Base-by-base conservation (phyloP, 2,113 vertebrate genomes). In the Sapajus apella region DNA sequence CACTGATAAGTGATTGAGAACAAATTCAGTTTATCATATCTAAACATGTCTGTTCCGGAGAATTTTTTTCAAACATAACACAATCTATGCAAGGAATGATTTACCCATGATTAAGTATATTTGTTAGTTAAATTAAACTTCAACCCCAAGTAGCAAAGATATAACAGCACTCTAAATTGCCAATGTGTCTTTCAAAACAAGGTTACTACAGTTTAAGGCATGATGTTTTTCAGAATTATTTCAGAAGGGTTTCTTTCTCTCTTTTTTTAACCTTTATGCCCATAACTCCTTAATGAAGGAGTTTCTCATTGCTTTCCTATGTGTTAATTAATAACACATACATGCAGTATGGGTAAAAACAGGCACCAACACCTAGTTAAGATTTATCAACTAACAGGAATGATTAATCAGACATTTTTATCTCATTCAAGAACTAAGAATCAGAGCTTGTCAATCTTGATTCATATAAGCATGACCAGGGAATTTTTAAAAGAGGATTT, bases 161-260 rank as follows among this genome's bases (percentile, higher is more conserved):
- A 79, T 12, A 61, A 47, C 1, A 52, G 30, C 23, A 72, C 2
- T 66, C 68, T 25, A 23, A 72, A 90, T 64, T 52, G 16, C 37
- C 37, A 72, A 58, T 1, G 2, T 75, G 27, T 4, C 32, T 93
- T 73, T 17, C 72, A 82, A 86, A 77, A 25, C 12, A 55, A 64
- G 11, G 17, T 21, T 56, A 70, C 5, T 83, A 73, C 4, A 72
- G 4, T 84, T 87, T 56, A 86, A 0, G 18, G 27, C 13, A 4
- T n/a, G 56, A 88, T 21, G 18, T 35, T 87, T 94, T 92, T 66
- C 23, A 93, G 81, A 90, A 56, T 79, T 82, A 56, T 87, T 96
- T 83, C 47, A 30, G 37, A 85, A 72, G 43, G 13, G 73, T 66
- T 64, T 68, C 32, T n/a, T 72, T 80, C 5, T 37, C 56, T 70